phyloP scores from a whole-genome alignment of 2,888 invertebrate genomes.

The Agriotes lineatus region DNA sequence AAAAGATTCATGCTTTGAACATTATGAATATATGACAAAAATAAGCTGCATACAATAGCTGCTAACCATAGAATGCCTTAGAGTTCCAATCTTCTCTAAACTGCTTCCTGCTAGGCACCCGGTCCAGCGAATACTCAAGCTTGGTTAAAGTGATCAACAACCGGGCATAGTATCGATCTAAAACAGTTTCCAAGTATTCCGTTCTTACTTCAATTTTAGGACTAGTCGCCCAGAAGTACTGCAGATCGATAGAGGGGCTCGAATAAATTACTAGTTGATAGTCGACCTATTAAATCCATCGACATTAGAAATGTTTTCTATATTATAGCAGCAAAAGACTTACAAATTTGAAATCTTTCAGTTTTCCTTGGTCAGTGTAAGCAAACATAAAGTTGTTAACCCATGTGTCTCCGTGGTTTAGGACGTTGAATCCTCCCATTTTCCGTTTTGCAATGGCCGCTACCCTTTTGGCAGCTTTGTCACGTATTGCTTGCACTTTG shows the following conservation, averaged over 20 bases:
- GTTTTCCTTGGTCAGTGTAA: slow-evolving; percentile 60
- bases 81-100: slow-evolving; percentile 57
- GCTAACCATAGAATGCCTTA: slow-evolving; percentile 59
- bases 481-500: slow-evolving; percentile 62
- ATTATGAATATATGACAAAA: not conserved
- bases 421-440: slow-evolving; percentile 63
- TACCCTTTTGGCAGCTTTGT: slow-evolving; percentile 52
- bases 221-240: slow-evolving; percentile 66
- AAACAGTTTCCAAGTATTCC: slow-evolving; percentile 55
- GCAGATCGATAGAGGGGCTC: slow-evolving; percentile 66
- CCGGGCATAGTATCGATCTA: slow-evolving; percentile 59
- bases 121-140: slow-evolving; percentile 56
- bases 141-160: slow-evolving; percentile 54
- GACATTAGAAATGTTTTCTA: too few relatives aligned
- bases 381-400: slow-evolving; percentile 69
- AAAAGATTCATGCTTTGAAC: too few relatives aligned
- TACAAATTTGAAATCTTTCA: slow-evolving; percentile 64
- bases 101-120: slow-evolving; percentile 58
- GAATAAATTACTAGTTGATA: slow-evolving; percentile 65
- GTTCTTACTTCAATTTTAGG: slow-evolving; percentile 56
- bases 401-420: slow-evolving; percentile 71
- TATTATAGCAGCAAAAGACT: slow-evolving; percentile 49
- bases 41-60: not conserved
- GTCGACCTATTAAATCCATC: slow-evolving; percentile 65
- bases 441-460: slow-evolving; percentile 51